Evolutionary conservation across 2,113 vertebrate species (phyloP).

Genomic region (Myiopsitta monachus): DNA sequence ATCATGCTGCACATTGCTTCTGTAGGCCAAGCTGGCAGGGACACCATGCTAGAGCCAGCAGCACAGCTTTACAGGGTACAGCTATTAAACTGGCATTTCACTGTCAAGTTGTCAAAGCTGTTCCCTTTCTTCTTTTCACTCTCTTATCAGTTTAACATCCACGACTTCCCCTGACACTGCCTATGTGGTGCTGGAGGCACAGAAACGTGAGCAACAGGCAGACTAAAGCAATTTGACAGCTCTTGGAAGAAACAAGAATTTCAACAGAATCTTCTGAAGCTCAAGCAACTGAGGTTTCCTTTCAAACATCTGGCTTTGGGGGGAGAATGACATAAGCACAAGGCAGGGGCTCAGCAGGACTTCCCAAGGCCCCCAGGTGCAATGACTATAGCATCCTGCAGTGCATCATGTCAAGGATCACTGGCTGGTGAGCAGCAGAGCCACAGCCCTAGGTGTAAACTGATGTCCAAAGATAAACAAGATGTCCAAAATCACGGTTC

Average conservation of each 20-base stretch:
- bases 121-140: not conserved
- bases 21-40: not conserved
- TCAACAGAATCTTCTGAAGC: not conserved
- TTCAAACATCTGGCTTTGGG: not conserved
- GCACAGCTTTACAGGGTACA: not conserved
- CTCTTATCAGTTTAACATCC: not conserved
- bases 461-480: not conserved
- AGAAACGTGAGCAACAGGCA: not conserved
- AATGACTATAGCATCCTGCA: not conserved
- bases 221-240: not conserved
- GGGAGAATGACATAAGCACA: not conserved
- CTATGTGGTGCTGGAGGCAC: not conserved
- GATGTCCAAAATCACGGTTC: not conserved
- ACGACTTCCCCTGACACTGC: not conserved
- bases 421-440: not conserved
- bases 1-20: not conserved
- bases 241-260: not conserved
- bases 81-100: not conserved
- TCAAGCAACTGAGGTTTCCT: not conserved
- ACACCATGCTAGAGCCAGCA: not conserved
- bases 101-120: not conserved
- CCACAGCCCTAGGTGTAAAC: not conserved
- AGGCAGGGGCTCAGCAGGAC: not conserved
- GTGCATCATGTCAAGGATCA: no score
- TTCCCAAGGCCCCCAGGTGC: not conserved